Base-by-base conservation (phyloP, 1,140 invertebrate genomes). In the Brachionus sp. region DNA sequence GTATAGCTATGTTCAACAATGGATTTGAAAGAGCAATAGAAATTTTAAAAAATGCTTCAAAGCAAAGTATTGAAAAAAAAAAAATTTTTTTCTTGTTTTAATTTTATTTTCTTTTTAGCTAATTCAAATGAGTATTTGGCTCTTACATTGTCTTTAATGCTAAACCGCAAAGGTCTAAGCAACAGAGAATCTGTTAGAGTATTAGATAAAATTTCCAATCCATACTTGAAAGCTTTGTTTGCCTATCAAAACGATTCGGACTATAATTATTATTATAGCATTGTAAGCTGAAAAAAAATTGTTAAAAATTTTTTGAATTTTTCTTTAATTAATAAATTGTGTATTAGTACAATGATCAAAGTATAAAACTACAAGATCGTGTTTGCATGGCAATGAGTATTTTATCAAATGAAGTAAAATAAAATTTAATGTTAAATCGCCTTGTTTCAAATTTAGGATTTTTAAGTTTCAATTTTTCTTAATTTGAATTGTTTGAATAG, bases 141-240 rank as follows among this genome's bases (percentile, higher is more conserved):
- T 23, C 42, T 75, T 7, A 25, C 70, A 29, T 12, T 75, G 16
- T 25, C 70, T 10, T 39, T 75, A 10, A 75, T 23, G 9, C 13
- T 62, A 12, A 62, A 80, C 10, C 77, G 77, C 9, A 44, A 50
- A 4, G 50, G 29, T 37, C 50, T 46, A 46, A 75, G 44, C 70
- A 12, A 44, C 12, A 75, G 29, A 75, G 70, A 75, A 25, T 75
- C 70, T 13, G 6, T 6, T 13, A 44, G 44, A 57, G 42, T 80
- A 13, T 62, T 80, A 42, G 39, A 16, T 9, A 80, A 80, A 62
- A 25, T 80, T 10, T 33, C 19, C 12, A 80, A 80, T 42, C 77
- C 77, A 5, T 80, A 80, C 23, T 29, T 80, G 19, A 80, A 66
- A 44, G 50, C 62, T 80, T 62, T 80, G 33, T 80, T 80, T 29